Evolutionary conservation across 2,797 vertebrate species (phyloP).

Genomic region (Scomberomorus guttatus): DNA sequence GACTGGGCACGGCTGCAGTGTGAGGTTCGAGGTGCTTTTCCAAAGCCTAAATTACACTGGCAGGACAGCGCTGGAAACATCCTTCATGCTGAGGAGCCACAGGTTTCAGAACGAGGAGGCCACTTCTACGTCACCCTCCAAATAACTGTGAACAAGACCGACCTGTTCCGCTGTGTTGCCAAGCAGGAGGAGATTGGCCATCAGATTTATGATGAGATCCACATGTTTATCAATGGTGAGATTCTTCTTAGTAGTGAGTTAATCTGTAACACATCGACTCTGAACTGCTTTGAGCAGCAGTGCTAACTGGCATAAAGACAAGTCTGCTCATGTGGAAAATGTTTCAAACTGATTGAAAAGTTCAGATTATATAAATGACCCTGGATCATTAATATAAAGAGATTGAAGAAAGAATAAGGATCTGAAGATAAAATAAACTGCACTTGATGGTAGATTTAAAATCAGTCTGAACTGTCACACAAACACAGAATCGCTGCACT

Average conservation of each 20-base stretch:
- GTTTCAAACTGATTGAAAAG: too few relatives aligned
- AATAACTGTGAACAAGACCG: background rate
- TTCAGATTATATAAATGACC: too few relatives aligned
- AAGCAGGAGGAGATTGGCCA: conserved; percentile 14
- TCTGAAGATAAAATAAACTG: too few relatives aligned
- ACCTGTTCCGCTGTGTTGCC: background rate
- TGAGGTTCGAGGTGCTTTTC: background rate
- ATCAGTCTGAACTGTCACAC: too few relatives aligned
- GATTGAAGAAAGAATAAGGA: too few relatives aligned
- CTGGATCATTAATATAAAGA: too few relatives aligned
- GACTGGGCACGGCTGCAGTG: background rate
- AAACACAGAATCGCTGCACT: too few relatives aligned
- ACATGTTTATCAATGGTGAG: background rate
- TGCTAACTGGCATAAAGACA: too few relatives aligned
- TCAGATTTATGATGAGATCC: background rate
- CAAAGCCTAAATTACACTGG: conserved; percentile 1
- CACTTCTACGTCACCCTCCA: background rate
- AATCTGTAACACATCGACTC: too few relatives aligned
- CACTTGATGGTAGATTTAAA: too few relatives aligned
- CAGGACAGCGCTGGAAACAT: background rate
- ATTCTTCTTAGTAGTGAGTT: background rate
- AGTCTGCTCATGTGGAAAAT: too few relatives aligned
- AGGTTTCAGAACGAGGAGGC: background rate
- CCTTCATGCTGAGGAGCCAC: background rate
- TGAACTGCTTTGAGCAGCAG: too few relatives aligned